Conservation (phyloP, 2,797 vertebrate species). For the Lateolabrax maculatus region DNA sequence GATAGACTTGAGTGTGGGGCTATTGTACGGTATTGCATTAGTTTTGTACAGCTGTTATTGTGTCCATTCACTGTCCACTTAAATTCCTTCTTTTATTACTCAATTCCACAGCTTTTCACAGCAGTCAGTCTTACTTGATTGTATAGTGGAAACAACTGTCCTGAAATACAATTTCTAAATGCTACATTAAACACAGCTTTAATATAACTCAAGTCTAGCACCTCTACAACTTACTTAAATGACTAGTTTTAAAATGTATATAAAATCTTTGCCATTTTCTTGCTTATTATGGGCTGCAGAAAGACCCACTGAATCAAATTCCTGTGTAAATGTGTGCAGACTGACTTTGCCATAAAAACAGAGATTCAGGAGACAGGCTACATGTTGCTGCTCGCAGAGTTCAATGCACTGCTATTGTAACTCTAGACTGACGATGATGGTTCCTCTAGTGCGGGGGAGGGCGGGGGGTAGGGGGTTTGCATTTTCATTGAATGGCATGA, state of each 20-base stretch:
- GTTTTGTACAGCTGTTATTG: background rate
- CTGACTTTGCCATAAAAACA: conserved; percentile 48
- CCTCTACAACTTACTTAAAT: background rate
- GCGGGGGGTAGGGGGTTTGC: conserved; percentile 12
- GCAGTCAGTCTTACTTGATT: no score
- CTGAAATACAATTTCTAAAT: background rate
- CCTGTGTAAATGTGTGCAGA: conserved; percentile 14
- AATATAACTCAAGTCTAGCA: background rate
- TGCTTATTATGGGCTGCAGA: conserved; percentile 4
- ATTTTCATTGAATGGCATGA: conserved; percentile 64
- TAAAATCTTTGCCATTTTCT: background rate
- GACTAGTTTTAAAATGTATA: background rate
- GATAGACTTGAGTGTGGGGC: background rate
- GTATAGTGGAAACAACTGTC: background rate
- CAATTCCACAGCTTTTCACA: background rate
- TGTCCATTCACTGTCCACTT: background rate
- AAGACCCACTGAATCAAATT: conserved; percentile 14
- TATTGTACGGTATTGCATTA: background rate
- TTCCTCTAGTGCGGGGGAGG: conserved; percentile 38
- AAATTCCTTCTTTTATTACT: background rate
- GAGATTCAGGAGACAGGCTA: conserved; percentile 40
- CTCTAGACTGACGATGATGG: conserved; percentile 53
- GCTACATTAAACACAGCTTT: background rate
- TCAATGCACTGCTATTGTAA: conserved; percentile 50
- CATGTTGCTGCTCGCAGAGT: conserved; percentile 64